A percentile compares a stretch with the other conserved stretches of the same genome.
phyloP scores from a whole-genome alignment of 35 echinoderm and acorn worm species.

The Amphiura filiformis region DNA sequence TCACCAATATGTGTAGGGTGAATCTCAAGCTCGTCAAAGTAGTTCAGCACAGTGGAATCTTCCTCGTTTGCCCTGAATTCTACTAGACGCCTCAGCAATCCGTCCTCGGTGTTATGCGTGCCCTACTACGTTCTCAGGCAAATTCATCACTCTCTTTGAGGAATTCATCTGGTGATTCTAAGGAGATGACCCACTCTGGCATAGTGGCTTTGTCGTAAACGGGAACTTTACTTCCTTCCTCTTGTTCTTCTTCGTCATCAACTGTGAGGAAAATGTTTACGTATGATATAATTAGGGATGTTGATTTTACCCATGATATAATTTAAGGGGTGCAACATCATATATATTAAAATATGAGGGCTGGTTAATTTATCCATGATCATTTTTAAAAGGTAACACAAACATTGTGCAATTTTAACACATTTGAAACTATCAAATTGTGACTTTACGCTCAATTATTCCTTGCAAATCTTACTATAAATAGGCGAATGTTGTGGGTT shows the following conservation, averaged over 20 bases:
- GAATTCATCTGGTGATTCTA: constrained; percentile 86
- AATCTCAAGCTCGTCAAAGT: constrained; percentile 98
- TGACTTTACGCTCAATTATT: no score
- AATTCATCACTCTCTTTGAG: constrained; percentile 95
- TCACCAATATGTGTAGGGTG: constrained; percentile 90
- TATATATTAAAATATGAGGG: neutral
- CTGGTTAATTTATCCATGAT: neutral
- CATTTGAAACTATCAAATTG: no score
- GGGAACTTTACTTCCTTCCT: constrained; percentile 81
- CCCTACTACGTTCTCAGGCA: constrained; percentile 79
- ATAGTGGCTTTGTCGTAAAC: constrained; percentile 85
- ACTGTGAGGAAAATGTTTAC: constrained; percentile 54
- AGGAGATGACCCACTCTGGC: constrained; percentile 82
- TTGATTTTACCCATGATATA: neutral
- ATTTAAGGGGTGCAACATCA: neutral
- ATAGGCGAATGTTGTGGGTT: no score
- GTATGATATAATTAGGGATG: neutral
- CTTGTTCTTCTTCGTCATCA: constrained; percentile 98
- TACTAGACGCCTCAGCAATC: constrained; percentile 59
- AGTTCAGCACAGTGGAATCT: constrained; percentile 90
- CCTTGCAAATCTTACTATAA: no score
- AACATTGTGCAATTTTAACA: no score
- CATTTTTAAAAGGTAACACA: no score
- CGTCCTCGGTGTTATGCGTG: constrained; percentile 98
- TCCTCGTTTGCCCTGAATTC: constrained; percentile 98